Evolutionary conservation across 2,797 vertebrate genomes (phyloP).

Genomic region (Periparus ater): DNA sequence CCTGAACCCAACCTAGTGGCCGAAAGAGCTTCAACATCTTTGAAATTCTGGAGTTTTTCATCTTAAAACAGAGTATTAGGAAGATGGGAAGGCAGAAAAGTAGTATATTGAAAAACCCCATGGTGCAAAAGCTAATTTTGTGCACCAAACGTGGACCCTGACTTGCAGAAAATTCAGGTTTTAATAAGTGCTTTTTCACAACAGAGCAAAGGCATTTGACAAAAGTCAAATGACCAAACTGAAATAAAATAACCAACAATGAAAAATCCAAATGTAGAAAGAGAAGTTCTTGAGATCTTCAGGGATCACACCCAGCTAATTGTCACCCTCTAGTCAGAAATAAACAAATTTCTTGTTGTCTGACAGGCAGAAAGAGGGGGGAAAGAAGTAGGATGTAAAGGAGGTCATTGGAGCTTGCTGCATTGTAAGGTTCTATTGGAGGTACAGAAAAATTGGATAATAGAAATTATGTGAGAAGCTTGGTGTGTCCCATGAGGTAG

Average conservation of each 20-base stretch:
- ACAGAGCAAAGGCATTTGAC: background rate
- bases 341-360: background rate
- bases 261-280: background rate
- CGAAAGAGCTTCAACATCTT: background rate
- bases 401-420: background rate
- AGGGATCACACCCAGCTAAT: background rate
- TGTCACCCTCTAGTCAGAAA: background rate
- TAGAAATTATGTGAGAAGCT: background rate
- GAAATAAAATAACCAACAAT: background rate
- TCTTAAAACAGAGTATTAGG: background rate
- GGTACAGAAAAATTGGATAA: background rate
- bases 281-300: background rate
- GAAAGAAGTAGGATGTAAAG: background rate
- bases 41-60: background rate
- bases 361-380: background rate
- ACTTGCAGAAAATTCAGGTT: background rate
- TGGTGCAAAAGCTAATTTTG: background rate
- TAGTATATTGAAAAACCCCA: background rate
- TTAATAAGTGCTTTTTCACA: background rate
- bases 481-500: background rate
- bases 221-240: background rate
- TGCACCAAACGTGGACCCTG: background rate
- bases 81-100: background rate
- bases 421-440: background rate
- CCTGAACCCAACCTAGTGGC: background rate